Base-by-base conservation (phyloP, 2,113 vertebrate species). In the Coracopsis vasa region DNA sequence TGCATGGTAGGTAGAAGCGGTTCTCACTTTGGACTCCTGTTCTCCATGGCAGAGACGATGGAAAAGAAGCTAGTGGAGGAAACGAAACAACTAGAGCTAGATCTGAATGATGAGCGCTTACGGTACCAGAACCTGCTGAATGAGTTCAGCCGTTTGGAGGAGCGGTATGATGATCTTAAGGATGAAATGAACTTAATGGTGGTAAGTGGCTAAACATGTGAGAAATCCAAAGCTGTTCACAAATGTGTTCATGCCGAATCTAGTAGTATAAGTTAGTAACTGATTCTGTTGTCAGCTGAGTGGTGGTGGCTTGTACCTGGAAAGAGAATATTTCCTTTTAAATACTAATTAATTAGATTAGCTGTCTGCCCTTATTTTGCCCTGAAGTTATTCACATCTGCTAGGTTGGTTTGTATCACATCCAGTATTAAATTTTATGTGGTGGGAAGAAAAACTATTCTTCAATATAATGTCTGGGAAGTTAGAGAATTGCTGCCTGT, bases 71-170 rank as follows among this genome's bases (percentile, higher is more conserved):
- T 99, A 31, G 97, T 98, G 61, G 98, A 99, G 97, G 99, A 99
- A 98, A 99, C 99, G 0, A 98, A 99, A 90, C 99, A 99, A 97
- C 97, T 99, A 88, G 98, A 99, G 96, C 98, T 98, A 1, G 99
- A 99, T 83, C 97, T 99, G 97, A 99, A 99, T 29, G 99, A 99
- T 75, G 99, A 99, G 45, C 98, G 99, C 16, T 97, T 99, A 23
- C 98, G 99, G 74, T 99, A 99, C 88, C 99, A 99, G 98, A 99
- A 99, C 97, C 98, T 99, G 74, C 98, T 99, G 81, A 99, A 98
- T 37, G 99, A 99, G 94, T 99, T 99, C 97, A 99, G 99, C 86
- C 98, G 99, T 79, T 96, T 99, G 51, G 99, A 99, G 97, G 99
- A 99, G 96, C 99, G 99, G 21, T 99, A 99, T 37, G 99, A 99